These are phyloP conservation scores for Notolepis coatsorum DNA, from an alignment of 2,797 vertebrate species.

Conservation along the genomic window DNA sequence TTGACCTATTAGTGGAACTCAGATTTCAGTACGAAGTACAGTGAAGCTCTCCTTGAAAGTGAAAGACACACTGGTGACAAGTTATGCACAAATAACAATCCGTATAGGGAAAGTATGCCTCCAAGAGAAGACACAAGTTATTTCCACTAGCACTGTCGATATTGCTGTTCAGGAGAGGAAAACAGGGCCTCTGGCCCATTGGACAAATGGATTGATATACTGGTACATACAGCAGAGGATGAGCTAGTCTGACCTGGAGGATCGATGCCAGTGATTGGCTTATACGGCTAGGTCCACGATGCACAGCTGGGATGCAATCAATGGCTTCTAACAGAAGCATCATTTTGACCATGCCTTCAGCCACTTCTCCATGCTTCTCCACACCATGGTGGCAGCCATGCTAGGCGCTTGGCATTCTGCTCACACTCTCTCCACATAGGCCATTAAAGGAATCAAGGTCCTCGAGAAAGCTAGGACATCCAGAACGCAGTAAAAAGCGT, in stretches of 20 bases:
- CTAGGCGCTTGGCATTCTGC: background rate
- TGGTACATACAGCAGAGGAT: background rate
- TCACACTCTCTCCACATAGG: conserved; percentile 2
- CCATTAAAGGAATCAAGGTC: conserved; percentile 1
- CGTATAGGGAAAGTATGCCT: no score
- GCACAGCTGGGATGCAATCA: conserved; percentile 10
- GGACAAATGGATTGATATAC: background rate
- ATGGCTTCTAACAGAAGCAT: conserved; percentile 6
- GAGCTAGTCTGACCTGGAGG: background rate
- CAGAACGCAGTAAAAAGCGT: no score
- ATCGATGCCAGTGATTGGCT: conserved; percentile 10
- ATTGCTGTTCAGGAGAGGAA: background rate
- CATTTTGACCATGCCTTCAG: background rate
- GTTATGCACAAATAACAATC: no score
- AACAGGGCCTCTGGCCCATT: background rate
- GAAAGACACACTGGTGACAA: no score
- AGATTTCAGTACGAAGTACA: no score
- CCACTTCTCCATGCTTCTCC: no score
- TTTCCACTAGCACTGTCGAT: background rate
- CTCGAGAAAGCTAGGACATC: no score
- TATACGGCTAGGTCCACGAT: background rate
- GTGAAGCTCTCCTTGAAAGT: no score
- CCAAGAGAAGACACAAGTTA: background rate
- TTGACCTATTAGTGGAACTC: no score
- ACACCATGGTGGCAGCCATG: background rate